These are phyloP conservation scores for Cyphomyrus plagiostoma DNA, from an alignment of 2,113 vertebrate genomes.

Conservation along the genomic window DNA sequence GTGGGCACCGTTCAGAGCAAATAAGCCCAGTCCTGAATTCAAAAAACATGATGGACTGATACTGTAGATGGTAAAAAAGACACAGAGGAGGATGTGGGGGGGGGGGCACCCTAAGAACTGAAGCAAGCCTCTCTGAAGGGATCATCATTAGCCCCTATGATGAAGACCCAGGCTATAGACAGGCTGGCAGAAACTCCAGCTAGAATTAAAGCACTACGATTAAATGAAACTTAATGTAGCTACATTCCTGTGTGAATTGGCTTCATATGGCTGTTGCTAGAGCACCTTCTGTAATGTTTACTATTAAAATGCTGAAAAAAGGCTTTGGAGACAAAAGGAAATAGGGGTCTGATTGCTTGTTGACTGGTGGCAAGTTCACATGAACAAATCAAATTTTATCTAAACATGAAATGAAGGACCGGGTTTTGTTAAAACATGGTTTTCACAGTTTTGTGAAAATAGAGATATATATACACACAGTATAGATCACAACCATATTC, in stretches of 20 bases:
- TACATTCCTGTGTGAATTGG: background rate
- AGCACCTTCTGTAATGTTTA: background rate
- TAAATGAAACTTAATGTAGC: background rate
- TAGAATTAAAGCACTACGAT: background rate
- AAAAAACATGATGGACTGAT: background rate
- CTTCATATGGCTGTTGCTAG: background rate
- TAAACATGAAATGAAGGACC: background rate
- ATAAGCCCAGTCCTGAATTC: background rate
- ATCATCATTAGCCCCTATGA: background rate
- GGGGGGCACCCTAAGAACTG: background rate
- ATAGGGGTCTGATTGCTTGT: background rate
- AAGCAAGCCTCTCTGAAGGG: background rate
- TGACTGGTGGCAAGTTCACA: background rate
- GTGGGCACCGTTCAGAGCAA: background rate
- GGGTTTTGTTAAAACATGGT: background rate
- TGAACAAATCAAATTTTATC: background rate
- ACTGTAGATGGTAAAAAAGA: background rate
- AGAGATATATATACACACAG: background rate
- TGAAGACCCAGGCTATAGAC: background rate
- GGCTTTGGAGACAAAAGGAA: background rate
- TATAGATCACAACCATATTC: conserved; percentile 5
- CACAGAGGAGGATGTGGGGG: background rate
- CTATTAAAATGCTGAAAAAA: background rate
- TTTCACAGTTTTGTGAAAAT: background rate
- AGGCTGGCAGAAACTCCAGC: background rate